Evolutionary conservation across 2,888 invertebrate genomes (phyloP).

Genomic region (Odontocolon sp.): DNA sequence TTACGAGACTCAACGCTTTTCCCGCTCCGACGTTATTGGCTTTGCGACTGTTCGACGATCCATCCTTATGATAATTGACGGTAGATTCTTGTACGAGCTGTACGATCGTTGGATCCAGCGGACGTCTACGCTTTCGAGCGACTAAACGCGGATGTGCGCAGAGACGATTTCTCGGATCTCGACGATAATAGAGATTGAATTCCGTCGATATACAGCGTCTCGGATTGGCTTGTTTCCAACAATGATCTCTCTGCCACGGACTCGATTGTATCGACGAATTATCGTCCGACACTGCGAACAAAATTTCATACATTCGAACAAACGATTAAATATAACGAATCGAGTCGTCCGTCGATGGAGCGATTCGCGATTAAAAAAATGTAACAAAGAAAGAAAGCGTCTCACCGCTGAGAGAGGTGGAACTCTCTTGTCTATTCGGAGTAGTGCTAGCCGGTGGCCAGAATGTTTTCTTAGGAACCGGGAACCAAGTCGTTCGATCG

Average conservation of each 20-base stretch:
- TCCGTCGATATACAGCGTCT: constrained; percentile 88
- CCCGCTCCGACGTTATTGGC: constrained; percentile 66
- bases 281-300: constrained; percentile 91
- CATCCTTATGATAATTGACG: constrained; percentile 63
- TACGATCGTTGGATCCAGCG: constrained; percentile 82
- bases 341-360: neutral
- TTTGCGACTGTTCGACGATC: constrained; percentile 61
- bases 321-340: constrained; percentile 8
- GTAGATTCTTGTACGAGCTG: constrained; percentile 66
- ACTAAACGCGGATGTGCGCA: constrained; percentile 81
- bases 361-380: no score
- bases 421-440: constrained; percentile 87
- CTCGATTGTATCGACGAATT: constrained; percentile 95
- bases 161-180: constrained; percentile 82
- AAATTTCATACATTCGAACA: constrained; percentile 43
- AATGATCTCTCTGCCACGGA: constrained; percentile 94
- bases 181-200: constrained; percentile 87
- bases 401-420: constrained; percentile 91
- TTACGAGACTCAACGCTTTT: constrained; percentile 74
- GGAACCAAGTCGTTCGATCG: constrained; percentile 93
- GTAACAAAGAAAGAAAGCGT: no score
- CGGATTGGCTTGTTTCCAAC: constrained; percentile 92
- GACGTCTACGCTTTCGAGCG: constrained; percentile 86
- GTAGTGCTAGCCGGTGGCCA: constrained; percentile 91
- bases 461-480: constrained; percentile 93